Evolutionary conservation across 2,113 vertebrate genomes (phyloP), one percentile per base, ranked within the genome.

Genomic region (Tachycineta bicolor): DNA sequence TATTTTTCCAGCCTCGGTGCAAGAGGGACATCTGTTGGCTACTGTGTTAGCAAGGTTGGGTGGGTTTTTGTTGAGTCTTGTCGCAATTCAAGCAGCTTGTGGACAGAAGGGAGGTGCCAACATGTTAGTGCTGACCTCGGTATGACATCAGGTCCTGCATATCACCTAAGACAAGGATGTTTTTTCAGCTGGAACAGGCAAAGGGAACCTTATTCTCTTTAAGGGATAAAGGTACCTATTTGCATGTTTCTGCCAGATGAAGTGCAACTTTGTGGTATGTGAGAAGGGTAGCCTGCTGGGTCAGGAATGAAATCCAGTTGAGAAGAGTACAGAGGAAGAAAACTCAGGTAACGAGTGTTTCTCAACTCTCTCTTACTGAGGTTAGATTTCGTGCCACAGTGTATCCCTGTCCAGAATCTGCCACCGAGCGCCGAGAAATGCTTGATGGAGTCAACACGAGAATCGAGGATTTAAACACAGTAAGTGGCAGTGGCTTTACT

Each of bases 351-450:
- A 94, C 14, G 1, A 8, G 13, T 86, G 15, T 81, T 96, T 96
- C 58, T 89, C 28, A 8, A 25, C 49, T 91, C 52, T 94, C 6
- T 93, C 62, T 89, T 62, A 6, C 78, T 43, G 76, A 58, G 68
- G 29, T 37, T 92, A 98, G 98, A 53, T 98, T 98, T 87, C 98
- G 97, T 83, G 98, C 98, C 71, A 98, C 98, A 3, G 85, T 98
- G 8, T 98, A 98, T 67, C 98, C 98, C 39, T 98, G 98, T n/a
- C 98, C 98, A 0, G 98, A 98, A 91, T 95, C 96, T 14, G 98
- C 96, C 5, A 79, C 58, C 0, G 98, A 98, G 76, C 98, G 98
- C 50, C 96, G 93, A 71, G 98, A 98, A 76, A 98, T 98, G 97
- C 90, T 98, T 31, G 97, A 96, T 4, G 96, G 84, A 6, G 95